A percentile compares a stretch with the other conserved stretches of the same genome.
Conservation (phyloP, 2,113 vertebrate species). For the Platysternon megacephalum region DNA sequence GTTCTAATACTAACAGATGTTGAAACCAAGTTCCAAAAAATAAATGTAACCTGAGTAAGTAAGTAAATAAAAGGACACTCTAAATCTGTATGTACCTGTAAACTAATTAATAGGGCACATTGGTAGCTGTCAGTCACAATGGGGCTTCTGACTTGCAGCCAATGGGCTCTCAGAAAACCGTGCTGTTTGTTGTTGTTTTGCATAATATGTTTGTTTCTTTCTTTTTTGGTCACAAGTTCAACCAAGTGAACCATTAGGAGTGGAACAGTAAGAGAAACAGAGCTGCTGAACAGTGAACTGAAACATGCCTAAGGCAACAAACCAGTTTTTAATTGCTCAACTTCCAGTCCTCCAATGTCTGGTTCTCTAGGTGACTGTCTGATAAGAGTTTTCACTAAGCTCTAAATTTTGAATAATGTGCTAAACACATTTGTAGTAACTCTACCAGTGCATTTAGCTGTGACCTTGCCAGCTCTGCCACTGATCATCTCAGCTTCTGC, state of each 20-base stretch:
- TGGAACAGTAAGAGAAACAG: slow-evolving; percentile 56
- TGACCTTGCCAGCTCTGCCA: background rate
- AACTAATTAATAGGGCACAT: background rate
- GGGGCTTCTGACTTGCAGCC: background rate
- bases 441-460: background rate
- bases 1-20: background rate
- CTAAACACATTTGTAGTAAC: slow-evolving; percentile 20
- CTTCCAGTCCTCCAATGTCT: slow-evolving; percentile 64
- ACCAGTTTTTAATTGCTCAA: slow-evolving; percentile 71
- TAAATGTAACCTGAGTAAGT: background rate
- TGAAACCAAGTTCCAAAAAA: background rate
- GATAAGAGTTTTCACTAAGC: slow-evolving; percentile 25
- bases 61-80: background rate
- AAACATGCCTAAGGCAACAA: slow-evolving; percentile 70
- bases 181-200: background rate
- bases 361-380: slow-evolving; percentile 47
- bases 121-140: background rate
- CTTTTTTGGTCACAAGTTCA: slow-evolving; percentile 63
- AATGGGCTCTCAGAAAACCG: background rate
- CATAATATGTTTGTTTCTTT: background rate
- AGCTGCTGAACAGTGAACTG: slow-evolving; percentile 72
- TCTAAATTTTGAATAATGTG: slow-evolving; percentile 37
- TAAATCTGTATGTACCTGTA: background rate
- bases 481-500: background rate
- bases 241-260: slow-evolving; percentile 61